Conservation (phyloP, 2,888 invertebrate genomes). For the Acanthococcus lagerstroemiae region DNA sequence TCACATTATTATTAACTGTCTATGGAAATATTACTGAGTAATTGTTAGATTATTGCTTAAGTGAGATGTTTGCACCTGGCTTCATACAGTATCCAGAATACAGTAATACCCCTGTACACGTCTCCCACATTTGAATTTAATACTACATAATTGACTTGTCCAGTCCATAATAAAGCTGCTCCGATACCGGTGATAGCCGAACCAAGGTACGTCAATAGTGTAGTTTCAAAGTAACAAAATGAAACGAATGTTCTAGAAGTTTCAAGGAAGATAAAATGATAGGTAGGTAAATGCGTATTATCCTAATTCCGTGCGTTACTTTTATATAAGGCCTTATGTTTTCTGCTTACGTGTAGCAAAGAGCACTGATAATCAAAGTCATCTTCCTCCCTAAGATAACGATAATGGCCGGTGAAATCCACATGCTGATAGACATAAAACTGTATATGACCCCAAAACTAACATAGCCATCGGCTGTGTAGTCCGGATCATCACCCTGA, state of each 20-base stretch:
- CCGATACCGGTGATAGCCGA: constrained; percentile 75
- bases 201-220: constrained; percentile 4
- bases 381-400: constrained; percentile 9
- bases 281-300: no score
- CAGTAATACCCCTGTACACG: constrained; percentile 82
- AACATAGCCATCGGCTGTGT: constrained; percentile 20
- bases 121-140: constrained; percentile 76
- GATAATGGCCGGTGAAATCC: constrained; percentile 22
- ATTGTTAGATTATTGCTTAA: no score
- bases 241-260: background rate
- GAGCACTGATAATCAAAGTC: constrained; percentile 21
- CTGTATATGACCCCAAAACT: constrained; percentile 23
- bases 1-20: background rate
- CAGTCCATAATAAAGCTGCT: constrained; percentile 90
- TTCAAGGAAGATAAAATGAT: background rate
- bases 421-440: constrained; percentile 9
- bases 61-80: no score
- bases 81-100: constrained; percentile 94
- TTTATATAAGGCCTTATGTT: background rate
- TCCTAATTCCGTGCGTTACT: no score
- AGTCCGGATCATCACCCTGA: constrained; percentile 21
- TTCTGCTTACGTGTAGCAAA: constrained; percentile 1
- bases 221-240: constrained; percentile 35
- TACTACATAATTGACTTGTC: constrained; percentile 82
- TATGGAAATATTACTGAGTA: background rate